phyloP scores from a whole-genome alignment of 2,113 vertebrate genomes.

The Oncorhynchus keta region DNA sequence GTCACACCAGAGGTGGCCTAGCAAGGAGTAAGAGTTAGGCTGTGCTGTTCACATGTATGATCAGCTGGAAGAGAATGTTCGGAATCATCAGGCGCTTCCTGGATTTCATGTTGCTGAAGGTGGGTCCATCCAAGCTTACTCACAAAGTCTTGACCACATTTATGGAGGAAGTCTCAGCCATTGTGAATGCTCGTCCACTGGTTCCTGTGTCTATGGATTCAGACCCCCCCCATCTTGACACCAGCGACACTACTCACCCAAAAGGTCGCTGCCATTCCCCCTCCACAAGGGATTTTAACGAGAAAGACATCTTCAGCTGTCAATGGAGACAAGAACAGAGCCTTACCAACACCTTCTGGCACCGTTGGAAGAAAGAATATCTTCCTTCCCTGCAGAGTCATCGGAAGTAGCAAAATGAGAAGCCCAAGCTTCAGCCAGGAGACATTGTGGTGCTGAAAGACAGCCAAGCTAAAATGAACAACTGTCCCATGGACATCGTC shows the following conservation, averaged over 20 bases:
- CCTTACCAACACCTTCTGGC: background rate
- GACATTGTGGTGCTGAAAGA: background rate
- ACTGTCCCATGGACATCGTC: background rate
- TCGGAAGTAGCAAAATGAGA: background rate
- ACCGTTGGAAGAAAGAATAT: background rate
- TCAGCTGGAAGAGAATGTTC: conserved; percentile 7
- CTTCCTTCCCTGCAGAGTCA: background rate
- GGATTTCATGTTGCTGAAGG: conserved; percentile 9
- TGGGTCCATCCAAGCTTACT: background rate
- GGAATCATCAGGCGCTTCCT: background rate
- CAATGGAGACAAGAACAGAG: conserved; percentile 13
- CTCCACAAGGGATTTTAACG: background rate
- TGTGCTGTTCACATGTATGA: background rate
- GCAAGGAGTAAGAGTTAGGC: background rate
- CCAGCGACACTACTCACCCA: conserved; percentile 11
- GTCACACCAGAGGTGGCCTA: background rate
- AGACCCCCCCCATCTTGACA: background rate
- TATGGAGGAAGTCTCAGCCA: conserved; percentile 1
- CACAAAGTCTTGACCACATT: background rate
- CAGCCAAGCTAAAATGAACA: background rate
- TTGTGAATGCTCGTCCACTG: conserved; percentile 2
- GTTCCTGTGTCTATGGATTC: conserved; percentile 5
- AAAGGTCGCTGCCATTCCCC: background rate
- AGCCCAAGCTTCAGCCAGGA: background rate
- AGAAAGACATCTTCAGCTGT: conserved; percentile 3